phyloP scores from a whole-genome alignment of 2,113 vertebrate genomes.

The Labeo rohita region DNA sequence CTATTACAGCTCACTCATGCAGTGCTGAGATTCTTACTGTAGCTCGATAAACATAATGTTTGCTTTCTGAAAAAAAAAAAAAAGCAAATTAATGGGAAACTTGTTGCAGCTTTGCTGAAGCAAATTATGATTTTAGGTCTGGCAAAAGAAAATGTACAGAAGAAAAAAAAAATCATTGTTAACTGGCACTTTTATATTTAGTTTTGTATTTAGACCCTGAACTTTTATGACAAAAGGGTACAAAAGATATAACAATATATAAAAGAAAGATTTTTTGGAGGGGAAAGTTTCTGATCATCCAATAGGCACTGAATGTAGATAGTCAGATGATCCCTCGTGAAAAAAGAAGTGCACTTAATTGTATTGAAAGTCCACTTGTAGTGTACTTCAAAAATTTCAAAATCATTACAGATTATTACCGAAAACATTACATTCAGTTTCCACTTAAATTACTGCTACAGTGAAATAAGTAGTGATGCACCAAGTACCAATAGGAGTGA shows the following conservation, averaged over 20 bases:
- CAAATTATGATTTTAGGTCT: neutral
- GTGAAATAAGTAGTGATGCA: neutral
- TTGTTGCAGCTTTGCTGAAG: conserved; percentile 14
- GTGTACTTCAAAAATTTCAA: too few relatives aligned
- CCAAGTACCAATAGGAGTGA: neutral
- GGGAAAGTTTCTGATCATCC: neutral
- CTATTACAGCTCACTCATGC: neutral
- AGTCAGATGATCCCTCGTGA: too few relatives aligned
- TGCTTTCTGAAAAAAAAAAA: neutral
- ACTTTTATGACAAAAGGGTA: neutral
- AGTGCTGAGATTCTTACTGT: neutral
- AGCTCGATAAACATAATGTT: conserved; percentile 11
- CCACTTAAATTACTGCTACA: too few relatives aligned
- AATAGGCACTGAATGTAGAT: too few relatives aligned
- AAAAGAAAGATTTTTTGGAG: neutral
- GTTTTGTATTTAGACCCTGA: neutral
- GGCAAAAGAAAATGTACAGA: neutral
- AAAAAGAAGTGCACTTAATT: too few relatives aligned
- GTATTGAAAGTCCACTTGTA: too few relatives aligned
- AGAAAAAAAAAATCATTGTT: neutral
- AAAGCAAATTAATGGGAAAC: neutral
- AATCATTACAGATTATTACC: too few relatives aligned
- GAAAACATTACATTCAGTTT: too few relatives aligned
- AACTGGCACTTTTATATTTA: neutral
- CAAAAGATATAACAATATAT: neutral